A percentile compares a stretch with the other conserved stretches of the same genome.
Conservation (phyloP, 2,888 invertebrate species). For the Mesorhabditis belari region DNA sequence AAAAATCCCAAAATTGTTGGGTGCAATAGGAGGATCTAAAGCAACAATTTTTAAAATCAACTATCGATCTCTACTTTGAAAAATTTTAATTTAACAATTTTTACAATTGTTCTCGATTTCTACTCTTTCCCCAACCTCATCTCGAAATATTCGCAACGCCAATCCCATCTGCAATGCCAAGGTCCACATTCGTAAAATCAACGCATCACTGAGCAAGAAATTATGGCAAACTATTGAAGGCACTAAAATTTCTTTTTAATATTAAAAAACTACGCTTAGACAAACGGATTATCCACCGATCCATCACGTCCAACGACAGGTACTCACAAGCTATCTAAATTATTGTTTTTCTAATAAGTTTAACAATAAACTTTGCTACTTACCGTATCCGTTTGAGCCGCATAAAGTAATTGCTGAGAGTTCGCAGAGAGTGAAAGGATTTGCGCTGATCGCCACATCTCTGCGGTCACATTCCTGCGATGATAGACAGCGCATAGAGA, state of each 20-base stretch:
- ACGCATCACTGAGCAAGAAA: slow-evolving; percentile 71
- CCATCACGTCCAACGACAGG: slow-evolving; percentile 85
- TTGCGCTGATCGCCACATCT: slow-evolving; percentile 74
- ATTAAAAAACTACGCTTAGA: slow-evolving; percentile 13
- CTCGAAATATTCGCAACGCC: slow-evolving; percentile 86
- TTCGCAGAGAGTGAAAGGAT: slow-evolving; percentile 77
- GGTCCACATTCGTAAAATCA: slow-evolving; percentile 74
- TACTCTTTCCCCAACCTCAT: slow-evolving; percentile 67
- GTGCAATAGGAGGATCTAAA: slow-evolving; percentile 71
- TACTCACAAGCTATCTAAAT: slow-evolving; percentile 86
- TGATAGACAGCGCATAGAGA: slow-evolving; percentile 82
- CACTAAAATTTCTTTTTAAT: slow-evolving; percentile 58
- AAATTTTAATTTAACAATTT: background rate
- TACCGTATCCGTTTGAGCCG: slow-evolving; percentile 80
- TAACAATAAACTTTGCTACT: slow-evolving; percentile 10
- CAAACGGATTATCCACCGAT: slow-evolving; percentile 85
- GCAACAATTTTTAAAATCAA: background rate
- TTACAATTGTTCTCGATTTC: background rate
- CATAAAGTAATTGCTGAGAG: slow-evolving; percentile 85
- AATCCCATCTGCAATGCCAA: slow-evolving; percentile 85
- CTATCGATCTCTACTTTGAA: background rate
- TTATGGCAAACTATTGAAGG: slow-evolving; percentile 85
- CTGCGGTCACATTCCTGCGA: slow-evolving; percentile 81
- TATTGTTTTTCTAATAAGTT: background rate
- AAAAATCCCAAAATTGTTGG: slow-evolving; percentile 84